Evolutionary conservation across 1,140 invertebrate genomes (phyloP), one percentile per base, ranked within the genome.

Genomic region (Uloborus diversus): DNA sequence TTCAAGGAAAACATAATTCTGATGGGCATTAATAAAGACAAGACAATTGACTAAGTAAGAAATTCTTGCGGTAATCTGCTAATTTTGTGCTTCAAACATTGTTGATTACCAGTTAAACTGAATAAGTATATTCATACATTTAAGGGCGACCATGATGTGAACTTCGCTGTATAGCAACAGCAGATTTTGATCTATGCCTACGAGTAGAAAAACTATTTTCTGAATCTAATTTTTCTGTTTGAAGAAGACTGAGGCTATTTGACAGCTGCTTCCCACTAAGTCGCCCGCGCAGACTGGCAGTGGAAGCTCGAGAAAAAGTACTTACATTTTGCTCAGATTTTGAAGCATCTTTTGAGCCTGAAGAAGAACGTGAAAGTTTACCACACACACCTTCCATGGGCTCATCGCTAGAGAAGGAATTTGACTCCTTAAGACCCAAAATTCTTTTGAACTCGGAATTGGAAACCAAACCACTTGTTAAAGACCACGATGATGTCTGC

Each of bases 401-500:
- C 27, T 79, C 75, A 68, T 79, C 75, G 47, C 65, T 79, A 42
- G 75, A 79, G 61, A 79, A 68, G n/a, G 75, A 79, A 61, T 79
- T 79, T 20, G 75, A 79, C 49, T 79, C 75, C 23, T 79, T 79
- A 25, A 79, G 28, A n/a, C 35, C 35, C 20, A 76, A 47, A 11
- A 68, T 66, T 68, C 37, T 79, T 49, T 68, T 66, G 35, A 79
- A 69, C 25, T 79, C 75, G 23, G 64, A 56, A 30, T 47, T 68
- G 9, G n/a, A 17, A 13, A 64, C 42, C 14, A 78, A 37, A 14
- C 51, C 61, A 49, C 64, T 79, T 1, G 75, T 32, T 4, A 68
- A 13, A 42, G 75, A 68, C 64, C 75, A 79, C 2, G 59, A 47
- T 0, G 64, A 79, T 37, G 75, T 37, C 47, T 79, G 35, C 30